Conservation (phyloP, 2,797 vertebrate species). For the Lepilemur ruficaudatus region DNA sequence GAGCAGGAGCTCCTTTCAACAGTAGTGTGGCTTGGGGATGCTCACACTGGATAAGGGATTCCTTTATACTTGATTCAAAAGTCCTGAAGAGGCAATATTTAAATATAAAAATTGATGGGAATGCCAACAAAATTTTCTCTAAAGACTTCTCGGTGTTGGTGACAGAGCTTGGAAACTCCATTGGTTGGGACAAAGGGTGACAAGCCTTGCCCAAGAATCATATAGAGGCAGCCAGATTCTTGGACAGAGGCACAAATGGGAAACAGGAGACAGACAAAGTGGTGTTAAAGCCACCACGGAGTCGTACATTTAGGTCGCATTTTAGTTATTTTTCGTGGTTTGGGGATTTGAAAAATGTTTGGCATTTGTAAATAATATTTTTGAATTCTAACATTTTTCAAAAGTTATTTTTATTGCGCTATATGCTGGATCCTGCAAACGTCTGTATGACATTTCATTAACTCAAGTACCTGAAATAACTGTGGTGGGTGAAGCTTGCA, state of each 20-base stretch:
- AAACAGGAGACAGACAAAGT: background rate
- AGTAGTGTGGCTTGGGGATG: background rate
- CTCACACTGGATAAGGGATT: background rate
- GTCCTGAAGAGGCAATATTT: background rate
- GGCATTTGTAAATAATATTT: constrained; percentile 65
- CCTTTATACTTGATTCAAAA: constrained; percentile 15
- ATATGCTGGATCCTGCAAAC: background rate
- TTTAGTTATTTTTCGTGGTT: constrained; percentile 54
- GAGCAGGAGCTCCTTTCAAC: background rate
- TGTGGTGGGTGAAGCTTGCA: constrained; percentile 35
- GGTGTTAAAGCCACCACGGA: background rate
- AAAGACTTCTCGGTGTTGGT: background rate
- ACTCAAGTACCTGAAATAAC: constrained; percentile 55
- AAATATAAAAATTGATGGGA: background rate
- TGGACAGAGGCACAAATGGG: background rate
- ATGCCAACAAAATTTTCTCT: background rate
- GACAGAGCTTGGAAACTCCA: background rate
- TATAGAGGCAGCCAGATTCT: background rate
- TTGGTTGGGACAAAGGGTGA: background rate
- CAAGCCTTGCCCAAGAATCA: background rate
- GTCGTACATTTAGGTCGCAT: background rate
- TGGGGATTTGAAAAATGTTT: constrained; percentile 38
- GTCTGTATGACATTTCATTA: constrained; percentile 45
- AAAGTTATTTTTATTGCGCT: constrained; percentile 41
- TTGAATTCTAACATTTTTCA: constrained; percentile 48